phyloP scores from a whole-genome alignment of 2,797 vertebrate species.

The Buphagus erythrorhynchus region DNA sequence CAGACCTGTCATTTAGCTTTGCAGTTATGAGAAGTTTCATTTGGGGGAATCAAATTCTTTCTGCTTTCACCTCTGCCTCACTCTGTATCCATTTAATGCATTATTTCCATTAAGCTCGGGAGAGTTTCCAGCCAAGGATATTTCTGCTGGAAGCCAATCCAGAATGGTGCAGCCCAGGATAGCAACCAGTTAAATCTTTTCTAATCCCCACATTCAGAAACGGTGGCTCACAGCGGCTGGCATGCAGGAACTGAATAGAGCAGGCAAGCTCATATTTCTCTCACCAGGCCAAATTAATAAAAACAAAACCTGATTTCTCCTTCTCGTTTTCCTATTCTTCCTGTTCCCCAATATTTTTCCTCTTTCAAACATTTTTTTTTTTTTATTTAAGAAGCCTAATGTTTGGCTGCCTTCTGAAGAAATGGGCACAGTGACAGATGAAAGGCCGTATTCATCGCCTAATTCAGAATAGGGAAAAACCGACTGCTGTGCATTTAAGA shows the following conservation, averaged over 20 bases:
- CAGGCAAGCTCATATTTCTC: slow-evolving; percentile 62
- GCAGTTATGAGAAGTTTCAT: not conserved
- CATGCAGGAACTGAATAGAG: not conserved
- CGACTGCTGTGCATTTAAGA: slow-evolving; percentile 82
- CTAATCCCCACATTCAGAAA: slow-evolving; percentile 60
- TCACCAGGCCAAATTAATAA: slow-evolving; percentile 76
- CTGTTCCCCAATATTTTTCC: slow-evolving; percentile 76
- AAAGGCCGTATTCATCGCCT: slow-evolving; percentile 78
- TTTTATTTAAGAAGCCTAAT: slow-evolving; percentile 75
- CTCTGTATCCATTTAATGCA: not conserved
- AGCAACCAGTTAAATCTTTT: slow-evolving; percentile 31
- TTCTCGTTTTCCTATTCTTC: slow-evolving; percentile 63
- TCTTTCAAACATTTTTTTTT: slow-evolving; percentile 59
- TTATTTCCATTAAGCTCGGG: not conserved
- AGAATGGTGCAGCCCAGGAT: not conserved
- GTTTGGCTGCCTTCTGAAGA: slow-evolving; percentile 80
- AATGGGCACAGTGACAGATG: slow-evolving; percentile 79
- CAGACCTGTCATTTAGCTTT: not conserved
- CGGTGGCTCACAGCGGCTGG: slow-evolving; percentile 7
- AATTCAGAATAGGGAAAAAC: slow-evolving; percentile 79
- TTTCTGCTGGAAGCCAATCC: not conserved
- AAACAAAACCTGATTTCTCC: slow-evolving; percentile 75
- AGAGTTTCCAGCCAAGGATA: not conserved
- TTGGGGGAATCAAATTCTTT: not conserved
- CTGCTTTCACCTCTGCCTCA: not conserved